These are phyloP conservation scores for Anguilla marmorata DNA, from an alignment of 2,797 vertebrate genomes.

Conservation along the genomic window DNA sequence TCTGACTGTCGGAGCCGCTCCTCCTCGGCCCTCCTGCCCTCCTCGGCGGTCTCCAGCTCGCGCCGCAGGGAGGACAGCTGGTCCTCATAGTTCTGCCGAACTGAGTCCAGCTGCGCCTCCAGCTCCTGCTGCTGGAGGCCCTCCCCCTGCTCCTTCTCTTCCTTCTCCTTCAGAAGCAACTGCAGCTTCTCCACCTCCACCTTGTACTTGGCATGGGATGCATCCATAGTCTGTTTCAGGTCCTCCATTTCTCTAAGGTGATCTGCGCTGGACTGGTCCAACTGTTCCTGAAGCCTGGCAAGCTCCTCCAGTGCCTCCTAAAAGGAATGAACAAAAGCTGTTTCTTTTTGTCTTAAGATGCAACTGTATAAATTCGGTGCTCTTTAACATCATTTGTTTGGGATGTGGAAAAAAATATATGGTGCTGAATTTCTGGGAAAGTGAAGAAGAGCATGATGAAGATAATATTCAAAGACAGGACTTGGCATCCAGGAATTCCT, in stretches of 20 bases:
- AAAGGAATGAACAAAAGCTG: conserved; percentile 37
- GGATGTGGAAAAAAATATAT: neutral
- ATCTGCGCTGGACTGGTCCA: conserved; percentile 65
- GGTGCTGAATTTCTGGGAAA: neutral
- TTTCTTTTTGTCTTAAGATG: neutral
- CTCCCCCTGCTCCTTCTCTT: conserved; percentile 64
- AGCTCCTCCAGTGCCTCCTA: conserved; percentile 73
- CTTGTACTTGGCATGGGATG: conserved; percentile 68
- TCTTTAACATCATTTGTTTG: neutral
- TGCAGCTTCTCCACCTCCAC: conserved; percentile 75
- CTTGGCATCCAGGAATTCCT: neutral
- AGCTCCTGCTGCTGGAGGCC: conserved; percentile 64
- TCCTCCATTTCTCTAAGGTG: conserved; percentile 70
- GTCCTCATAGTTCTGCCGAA: conserved; percentile 67
- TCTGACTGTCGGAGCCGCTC: conserved; percentile 73
- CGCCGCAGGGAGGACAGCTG: conserved; percentile 71
- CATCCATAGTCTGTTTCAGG: conserved; percentile 71
- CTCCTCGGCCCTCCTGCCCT: conserved; percentile 68
- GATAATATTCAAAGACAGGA: neutral
- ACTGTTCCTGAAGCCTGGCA: conserved; percentile 68
- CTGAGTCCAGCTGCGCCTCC: conserved; percentile 59
- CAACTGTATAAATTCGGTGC: neutral
- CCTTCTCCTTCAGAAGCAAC: conserved; percentile 74
- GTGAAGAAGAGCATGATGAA: neutral
- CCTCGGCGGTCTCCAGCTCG: conserved; percentile 67